These are phyloP conservation scores for Thecophora atra DNA, from an alignment of 2,888 invertebrate genomes.

Conservation along the genomic window DNA sequence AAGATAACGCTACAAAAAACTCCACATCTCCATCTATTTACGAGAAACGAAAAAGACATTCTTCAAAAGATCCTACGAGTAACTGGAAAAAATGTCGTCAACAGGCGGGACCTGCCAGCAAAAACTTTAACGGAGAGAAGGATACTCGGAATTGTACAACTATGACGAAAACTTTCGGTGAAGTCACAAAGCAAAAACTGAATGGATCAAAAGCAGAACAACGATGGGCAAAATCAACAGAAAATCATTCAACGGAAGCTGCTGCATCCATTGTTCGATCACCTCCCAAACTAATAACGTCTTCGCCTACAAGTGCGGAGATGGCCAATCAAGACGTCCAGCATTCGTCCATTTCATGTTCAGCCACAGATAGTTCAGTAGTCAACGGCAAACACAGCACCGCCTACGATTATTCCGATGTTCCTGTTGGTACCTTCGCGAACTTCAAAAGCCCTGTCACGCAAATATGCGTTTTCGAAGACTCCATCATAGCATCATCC, in stretches of 20 bases:
- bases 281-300: neutral
- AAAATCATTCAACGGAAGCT: neutral
- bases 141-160: neutral
- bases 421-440: conserved; percentile 52
- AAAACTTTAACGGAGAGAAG: neutral
- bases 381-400: no score
- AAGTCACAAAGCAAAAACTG: neutral
- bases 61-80: conserved; percentile 18
- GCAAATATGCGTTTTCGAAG: conserved; percentile 56
- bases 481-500: conserved; percentile 59
- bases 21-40: neutral
- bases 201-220: neutral
- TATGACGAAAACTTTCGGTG: neutral
- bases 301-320: neutral
- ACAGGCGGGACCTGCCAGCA: neutral
- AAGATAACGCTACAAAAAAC: conserved; percentile 3
- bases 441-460: conserved; percentile 57
- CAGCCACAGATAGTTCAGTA: neutral
- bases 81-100: conserved; percentile 44
- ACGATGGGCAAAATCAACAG: neutral
- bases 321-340: neutral
- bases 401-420: conserved; percentile 40
- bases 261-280: neutral
- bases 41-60: conserved; percentile 29
- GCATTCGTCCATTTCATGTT: neutral